A percentile compares a stretch with the other conserved stretches of the same genome.
phyloP scores from a whole-genome alignment of 2,797 vertebrate species.

The Lepidocolaptes lacrymiger region DNA sequence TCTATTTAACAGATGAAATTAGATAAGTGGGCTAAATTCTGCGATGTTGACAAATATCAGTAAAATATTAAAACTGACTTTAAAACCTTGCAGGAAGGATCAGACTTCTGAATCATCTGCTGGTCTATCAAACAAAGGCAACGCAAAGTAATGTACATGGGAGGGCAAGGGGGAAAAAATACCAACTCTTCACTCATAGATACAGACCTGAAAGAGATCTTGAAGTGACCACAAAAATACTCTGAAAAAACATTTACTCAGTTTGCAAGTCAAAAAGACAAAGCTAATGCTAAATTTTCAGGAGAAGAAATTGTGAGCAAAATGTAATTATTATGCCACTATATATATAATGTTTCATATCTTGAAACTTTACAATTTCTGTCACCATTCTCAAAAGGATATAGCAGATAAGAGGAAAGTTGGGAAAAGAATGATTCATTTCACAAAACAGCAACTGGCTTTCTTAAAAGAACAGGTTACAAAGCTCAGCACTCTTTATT shows the following conservation, averaged over 20 bases:
- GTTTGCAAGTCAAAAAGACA: not conserved
- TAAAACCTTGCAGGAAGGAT: not conserved
- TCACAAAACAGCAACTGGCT: not conserved
- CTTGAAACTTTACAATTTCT: not conserved
- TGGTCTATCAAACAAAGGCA: not conserved
- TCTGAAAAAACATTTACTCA: not conserved
- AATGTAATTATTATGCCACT: not conserved
- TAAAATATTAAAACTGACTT: not conserved
- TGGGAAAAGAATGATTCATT: not conserved
- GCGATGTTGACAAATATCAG: not conserved
- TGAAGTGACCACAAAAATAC: not conserved
- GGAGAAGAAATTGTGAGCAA: not conserved
- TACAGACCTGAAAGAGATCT: not conserved
- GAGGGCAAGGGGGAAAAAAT: fast-evolving
- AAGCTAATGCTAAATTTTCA: not conserved
- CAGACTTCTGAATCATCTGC: not conserved
- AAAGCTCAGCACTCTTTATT: slow-evolving; percentile 12
- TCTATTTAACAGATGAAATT: not conserved
- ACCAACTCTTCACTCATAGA: not conserved
- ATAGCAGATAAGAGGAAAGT: not conserved
- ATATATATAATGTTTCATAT: not conserved
- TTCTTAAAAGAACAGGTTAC: slow-evolving; percentile 25
- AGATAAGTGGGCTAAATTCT: not conserved
- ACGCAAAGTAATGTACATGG: not conserved
- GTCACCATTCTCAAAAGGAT: not conserved